phyloP scores from a whole-genome alignment of 2,797 vertebrate species.

The Todus mexicanus region DNA sequence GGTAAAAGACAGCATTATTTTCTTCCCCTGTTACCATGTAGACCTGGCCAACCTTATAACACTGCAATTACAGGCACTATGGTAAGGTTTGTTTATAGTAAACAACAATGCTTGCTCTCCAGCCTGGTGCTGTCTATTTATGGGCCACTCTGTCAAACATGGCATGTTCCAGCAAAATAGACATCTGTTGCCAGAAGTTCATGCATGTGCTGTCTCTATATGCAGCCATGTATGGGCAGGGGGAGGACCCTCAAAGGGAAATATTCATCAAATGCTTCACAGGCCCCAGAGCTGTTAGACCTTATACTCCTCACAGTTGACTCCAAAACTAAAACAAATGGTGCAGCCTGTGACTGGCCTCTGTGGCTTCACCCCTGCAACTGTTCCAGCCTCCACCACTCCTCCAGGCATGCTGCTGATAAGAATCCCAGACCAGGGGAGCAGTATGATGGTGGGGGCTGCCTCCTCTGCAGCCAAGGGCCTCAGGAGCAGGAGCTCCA shows the following conservation, averaged over 20 bases:
- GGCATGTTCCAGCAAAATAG: neutral
- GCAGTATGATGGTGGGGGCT: neutral
- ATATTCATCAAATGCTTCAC: conserved; percentile 9
- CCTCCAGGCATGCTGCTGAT: neutral
- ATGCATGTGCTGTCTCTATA: neutral
- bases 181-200: neutral
- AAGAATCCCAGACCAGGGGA: neutral
- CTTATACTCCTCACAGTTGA: neutral
- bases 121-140: conserved; percentile 1
- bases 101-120: conserved; percentile 26
- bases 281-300: neutral
- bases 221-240: neutral
- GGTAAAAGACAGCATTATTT: conserved; percentile 64
- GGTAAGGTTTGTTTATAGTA: conserved; percentile 46
- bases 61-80: conserved; percentile 24
- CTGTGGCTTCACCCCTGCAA: neutral
- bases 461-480: rapidly evolving
- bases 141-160: neutral
- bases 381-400: neutral
- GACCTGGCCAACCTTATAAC: conserved; percentile 5
- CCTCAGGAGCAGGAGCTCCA: neutral
- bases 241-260: neutral
- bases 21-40: neutral
- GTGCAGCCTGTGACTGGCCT: neutral
- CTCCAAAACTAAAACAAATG: conserved; percentile 47